These are phyloP conservation scores for Dynastes hyllus DNA, from an alignment of 2,888 invertebrate genomes.

Conservation along the genomic window DNA sequence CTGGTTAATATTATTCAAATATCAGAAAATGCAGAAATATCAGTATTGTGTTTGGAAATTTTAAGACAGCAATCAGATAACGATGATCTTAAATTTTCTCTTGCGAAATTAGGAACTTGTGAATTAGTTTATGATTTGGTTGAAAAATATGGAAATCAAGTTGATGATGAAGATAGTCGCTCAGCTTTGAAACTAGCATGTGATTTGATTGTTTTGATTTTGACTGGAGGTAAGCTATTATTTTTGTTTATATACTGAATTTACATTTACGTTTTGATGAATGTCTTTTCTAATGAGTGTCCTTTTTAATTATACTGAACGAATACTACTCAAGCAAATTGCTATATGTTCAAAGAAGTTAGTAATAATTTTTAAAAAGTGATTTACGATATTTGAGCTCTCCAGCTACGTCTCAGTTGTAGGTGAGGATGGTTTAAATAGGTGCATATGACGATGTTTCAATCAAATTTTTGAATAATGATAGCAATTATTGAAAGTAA, in stretches of 20 bases:
- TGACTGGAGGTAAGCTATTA: conserved; percentile 84
- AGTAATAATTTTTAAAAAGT: too few relatives aligned
- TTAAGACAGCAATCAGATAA: conserved; percentile 85
- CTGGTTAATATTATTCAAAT: conserved; percentile 78
- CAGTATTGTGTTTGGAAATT: conserved; percentile 84
- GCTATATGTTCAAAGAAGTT: too few relatives aligned
- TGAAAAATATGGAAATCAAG: conserved; percentile 78
- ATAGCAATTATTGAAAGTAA: too few relatives aligned
- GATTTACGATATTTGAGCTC: too few relatives aligned
- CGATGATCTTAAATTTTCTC: conserved; percentile 83
- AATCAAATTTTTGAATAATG: too few relatives aligned
- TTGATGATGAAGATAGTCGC: conserved; percentile 79
- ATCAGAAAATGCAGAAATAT: conserved; percentile 81
- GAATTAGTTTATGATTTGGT: conserved; percentile 84
- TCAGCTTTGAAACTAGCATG: conserved; percentile 88
- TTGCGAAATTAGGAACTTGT: conserved; percentile 85
- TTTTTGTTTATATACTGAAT: not conserved
- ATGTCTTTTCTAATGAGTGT: too few relatives aligned
- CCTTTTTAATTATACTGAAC: too few relatives aligned
- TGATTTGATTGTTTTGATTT: conserved; percentile 87
- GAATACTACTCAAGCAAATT: too few relatives aligned
- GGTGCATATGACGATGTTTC: too few relatives aligned
- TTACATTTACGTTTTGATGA: too few relatives aligned
- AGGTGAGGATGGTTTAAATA: too few relatives aligned
- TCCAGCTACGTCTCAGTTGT: too few relatives aligned